A percentile compares a stretch with the other conserved stretches of the same genome.
These are phyloP conservation scores for Drosophila baimaii DNA, from an alignment of 1,140 invertebrate genomes.

Conservation along the genomic window DNA sequence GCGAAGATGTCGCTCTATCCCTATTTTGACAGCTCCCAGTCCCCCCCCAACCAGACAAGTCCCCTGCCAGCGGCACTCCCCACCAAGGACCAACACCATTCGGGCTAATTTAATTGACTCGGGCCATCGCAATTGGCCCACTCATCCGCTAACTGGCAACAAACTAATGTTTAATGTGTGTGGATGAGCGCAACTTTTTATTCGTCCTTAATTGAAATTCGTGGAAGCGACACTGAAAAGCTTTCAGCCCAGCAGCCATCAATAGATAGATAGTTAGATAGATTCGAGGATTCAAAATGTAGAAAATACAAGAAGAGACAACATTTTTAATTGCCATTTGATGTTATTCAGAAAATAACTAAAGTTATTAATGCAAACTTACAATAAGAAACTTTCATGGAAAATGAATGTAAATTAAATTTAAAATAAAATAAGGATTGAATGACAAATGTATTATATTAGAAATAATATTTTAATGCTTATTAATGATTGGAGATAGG, in stretches of 20 bases:
- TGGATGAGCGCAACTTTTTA: constrained; percentile 7
- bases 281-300: constrained; percentile 3
- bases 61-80: not conserved
- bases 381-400: too few species aligned
- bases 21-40: constrained; percentile 4
- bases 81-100: constrained; percentile 8
- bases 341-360: not conserved
- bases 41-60: not conserved
- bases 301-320: not conserved
- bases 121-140: constrained; percentile 16
- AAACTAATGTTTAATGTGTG: constrained; percentile 26
- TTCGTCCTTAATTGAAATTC: constrained; percentile 26
- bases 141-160: constrained; percentile 21
- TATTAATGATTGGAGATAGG: not conserved
- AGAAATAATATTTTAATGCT: too few species aligned
- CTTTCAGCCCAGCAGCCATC: constrained; percentile 22
- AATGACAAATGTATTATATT: too few species aligned
- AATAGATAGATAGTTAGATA: too few species aligned
- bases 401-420: not conserved
- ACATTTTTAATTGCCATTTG: not conserved
- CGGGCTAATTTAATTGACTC: constrained; percentile 30
- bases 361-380: too few species aligned
- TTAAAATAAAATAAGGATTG: not conserved
- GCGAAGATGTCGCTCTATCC: constrained; percentile 34
- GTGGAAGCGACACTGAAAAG: constrained; percentile 30